Conservation (phyloP, 2,888 invertebrate genomes). For the Agrochola lota region DNA sequence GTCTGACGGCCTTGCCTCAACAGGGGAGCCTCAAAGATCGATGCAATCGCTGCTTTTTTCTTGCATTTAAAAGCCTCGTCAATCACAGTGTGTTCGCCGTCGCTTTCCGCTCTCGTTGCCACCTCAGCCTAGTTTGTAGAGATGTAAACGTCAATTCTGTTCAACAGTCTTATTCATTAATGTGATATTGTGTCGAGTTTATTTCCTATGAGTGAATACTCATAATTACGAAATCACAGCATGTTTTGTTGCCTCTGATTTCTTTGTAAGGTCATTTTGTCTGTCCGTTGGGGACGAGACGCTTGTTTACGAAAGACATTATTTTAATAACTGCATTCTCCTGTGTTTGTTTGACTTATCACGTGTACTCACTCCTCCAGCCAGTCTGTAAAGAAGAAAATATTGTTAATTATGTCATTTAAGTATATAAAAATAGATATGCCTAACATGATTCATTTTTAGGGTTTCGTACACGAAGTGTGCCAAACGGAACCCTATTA, state of each 20-base stretch:
- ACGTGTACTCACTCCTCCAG: constrained; percentile 98
- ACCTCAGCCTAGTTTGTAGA: constrained; percentile 72
- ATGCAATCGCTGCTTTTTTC: constrained; percentile 25
- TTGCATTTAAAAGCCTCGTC: constrained; percentile 42
- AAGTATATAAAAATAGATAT: too few species aligned
- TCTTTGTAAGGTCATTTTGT: constrained; percentile 70
- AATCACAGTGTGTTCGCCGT: constrained; percentile 53
- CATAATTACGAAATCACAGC: constrained; percentile 81
- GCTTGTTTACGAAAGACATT: constrained; percentile 70
- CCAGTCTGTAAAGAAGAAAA: constrained; percentile 93
- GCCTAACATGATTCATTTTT: not conserved
- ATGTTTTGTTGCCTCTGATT: constrained; percentile 74
- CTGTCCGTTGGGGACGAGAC: constrained; percentile 68
- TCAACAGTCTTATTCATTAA: constrained; percentile 86
- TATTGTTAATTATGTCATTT: constrained; percentile 50
- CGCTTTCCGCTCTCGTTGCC: constrained; percentile 40
- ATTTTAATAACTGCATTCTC: constrained; percentile 77
- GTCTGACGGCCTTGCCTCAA: constrained; percentile 25
- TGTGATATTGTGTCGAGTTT: constrained; percentile 65
- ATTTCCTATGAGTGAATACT: constrained; percentile 64
- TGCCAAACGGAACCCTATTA: too few species aligned
- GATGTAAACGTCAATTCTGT: constrained; percentile 88
- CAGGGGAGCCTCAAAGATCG: constrained; percentile 35
- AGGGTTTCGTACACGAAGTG: too few species aligned
- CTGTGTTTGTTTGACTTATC: constrained; percentile 91